Evolutionary conservation across 2,797 vertebrate species (phyloP).

Genomic region (Hephaestus fuliginosus): DNA sequence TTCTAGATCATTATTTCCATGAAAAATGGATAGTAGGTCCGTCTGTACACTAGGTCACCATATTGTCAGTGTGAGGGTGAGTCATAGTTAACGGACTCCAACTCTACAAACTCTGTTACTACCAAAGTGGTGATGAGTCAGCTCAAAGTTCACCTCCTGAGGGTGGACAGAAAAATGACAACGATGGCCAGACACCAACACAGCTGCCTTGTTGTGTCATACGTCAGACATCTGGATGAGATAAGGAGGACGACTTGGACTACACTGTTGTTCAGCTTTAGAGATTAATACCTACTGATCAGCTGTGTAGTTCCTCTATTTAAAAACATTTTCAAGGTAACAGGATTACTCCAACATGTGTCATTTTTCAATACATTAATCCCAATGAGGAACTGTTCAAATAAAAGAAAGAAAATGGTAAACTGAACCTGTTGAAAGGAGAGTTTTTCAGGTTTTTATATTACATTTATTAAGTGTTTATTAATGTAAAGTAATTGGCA

Average conservation of each 20-base stretch:
- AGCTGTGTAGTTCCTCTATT: neutral
- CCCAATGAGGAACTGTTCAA: neutral
- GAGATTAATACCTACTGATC: neutral
- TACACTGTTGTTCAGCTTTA: too few species aligned
- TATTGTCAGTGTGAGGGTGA: conserved; percentile 26
- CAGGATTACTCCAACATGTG: neutral
- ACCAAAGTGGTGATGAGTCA: conserved; percentile 22
- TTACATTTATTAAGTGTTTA: neutral
- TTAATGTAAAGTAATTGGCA: neutral
- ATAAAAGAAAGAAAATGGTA: neutral
- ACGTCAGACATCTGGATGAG: neutral
- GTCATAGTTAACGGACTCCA: conserved; percentile 34
- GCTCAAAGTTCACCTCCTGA: neutral
- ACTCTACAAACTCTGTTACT: neutral
- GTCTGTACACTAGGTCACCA: neutral
- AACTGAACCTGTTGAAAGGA: neutral
- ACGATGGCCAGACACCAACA: neutral
- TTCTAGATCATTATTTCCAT: neutral
- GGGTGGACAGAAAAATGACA: conserved; percentile 6
- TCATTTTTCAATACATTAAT: neutral
- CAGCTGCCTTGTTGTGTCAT: neutral
- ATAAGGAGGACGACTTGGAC: neutral
- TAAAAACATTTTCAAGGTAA: neutral
- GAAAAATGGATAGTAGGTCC: neutral
- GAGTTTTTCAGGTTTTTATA: neutral